A percentile compares a stretch with the other conserved stretches of the same genome.
Evolutionary conservation across 2,113 vertebrate genomes (phyloP).

Genomic region (Oryzias melastigma): DNA sequence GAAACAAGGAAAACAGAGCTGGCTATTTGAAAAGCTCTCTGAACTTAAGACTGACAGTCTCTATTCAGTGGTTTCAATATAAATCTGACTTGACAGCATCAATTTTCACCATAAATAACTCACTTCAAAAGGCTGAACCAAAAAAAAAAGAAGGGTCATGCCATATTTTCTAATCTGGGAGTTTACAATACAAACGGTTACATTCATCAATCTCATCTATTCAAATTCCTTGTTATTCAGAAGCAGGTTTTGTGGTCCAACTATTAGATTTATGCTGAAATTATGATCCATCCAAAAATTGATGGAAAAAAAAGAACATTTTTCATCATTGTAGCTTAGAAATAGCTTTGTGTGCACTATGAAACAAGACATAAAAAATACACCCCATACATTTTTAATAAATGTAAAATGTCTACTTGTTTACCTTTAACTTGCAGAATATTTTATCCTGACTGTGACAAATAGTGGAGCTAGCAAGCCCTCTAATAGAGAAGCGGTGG

Average conservation of each 20-base stretch:
- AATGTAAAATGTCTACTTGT: conserved; percentile 37
- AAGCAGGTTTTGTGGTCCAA: conserved; percentile 16
- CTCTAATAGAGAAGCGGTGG: conserved; percentile 58
- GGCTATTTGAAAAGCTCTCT: conserved; percentile 68
- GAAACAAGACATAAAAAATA: conserved; percentile 22
- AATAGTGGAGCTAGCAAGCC: conserved; percentile 37
- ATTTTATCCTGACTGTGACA: conserved; percentile 54
- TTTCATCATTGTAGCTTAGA: conserved; percentile 15
- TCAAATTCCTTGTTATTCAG: conserved; percentile 10
- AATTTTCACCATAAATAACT: conserved; percentile 69
- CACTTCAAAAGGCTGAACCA: conserved; percentile 51
- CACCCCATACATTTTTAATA: conserved; percentile 24
- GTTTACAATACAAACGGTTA: conserved; percentile 23
- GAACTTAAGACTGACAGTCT: conserved; percentile 66
- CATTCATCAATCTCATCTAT: conserved; percentile 23
- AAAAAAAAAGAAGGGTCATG: conserved; percentile 46
- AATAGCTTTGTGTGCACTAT: conserved; percentile 15
- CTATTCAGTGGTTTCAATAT: conserved; percentile 57
- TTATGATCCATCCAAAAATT: conserved; percentile 40
- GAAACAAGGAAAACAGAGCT: conserved; percentile 47
- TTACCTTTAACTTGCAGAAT: conserved; percentile 42
- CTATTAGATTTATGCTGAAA: conserved; percentile 31
- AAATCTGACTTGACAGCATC: conserved; percentile 69
- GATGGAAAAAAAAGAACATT: conserved; percentile 32
- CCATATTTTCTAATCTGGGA: conserved; percentile 44